Evolutionary conservation across 1,140 invertebrate genomes (phyloP).

Genomic region (Centruroides vittatus): DNA sequence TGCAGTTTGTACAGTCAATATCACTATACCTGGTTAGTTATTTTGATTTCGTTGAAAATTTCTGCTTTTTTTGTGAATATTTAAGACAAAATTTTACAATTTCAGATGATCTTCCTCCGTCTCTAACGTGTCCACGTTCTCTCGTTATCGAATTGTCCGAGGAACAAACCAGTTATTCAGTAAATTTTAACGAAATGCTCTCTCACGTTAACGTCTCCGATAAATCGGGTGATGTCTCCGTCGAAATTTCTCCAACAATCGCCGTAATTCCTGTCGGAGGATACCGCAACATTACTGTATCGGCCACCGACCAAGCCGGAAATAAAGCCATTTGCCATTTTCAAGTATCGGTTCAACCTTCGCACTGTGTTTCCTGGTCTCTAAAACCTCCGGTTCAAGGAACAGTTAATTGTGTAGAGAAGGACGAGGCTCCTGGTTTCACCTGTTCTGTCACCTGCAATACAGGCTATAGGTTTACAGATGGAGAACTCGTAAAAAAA

Average conservation of each 20-base stretch:
- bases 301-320: conserved; percentile 72
- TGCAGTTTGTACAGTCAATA: conserved; percentile 91
- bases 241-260: conserved; percentile 63
- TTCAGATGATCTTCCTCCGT: conserved; percentile 74
- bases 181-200: conserved; percentile 85
- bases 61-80: background rate
- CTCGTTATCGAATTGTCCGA: conserved; percentile 86
- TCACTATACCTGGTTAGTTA: conserved; percentile 52
- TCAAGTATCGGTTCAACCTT: conserved; percentile 71
- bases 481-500: conserved; percentile 69
- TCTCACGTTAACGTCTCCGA: conserved; percentile 73
- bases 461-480: conserved; percentile 66
- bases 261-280: conserved; percentile 73
- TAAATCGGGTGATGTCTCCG: conserved; percentile 69
- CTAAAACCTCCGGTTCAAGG: conserved; percentile 74
- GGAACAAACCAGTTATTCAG: conserved; percentile 71
- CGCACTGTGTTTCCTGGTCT: conserved; percentile 88
- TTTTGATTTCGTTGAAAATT: background rate
- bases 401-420: conserved; percentile 64
- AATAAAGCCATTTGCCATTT: conserved; percentile 85
- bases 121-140: conserved; percentile 77
- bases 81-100: background rate
- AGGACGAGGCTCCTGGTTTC: conserved; percentile 46
- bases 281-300: conserved; percentile 87
- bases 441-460: conserved; percentile 84